Evolutionary conservation across 2,113 vertebrate species (phyloP).

Genomic region (Tachuris rubrigastra): DNA sequence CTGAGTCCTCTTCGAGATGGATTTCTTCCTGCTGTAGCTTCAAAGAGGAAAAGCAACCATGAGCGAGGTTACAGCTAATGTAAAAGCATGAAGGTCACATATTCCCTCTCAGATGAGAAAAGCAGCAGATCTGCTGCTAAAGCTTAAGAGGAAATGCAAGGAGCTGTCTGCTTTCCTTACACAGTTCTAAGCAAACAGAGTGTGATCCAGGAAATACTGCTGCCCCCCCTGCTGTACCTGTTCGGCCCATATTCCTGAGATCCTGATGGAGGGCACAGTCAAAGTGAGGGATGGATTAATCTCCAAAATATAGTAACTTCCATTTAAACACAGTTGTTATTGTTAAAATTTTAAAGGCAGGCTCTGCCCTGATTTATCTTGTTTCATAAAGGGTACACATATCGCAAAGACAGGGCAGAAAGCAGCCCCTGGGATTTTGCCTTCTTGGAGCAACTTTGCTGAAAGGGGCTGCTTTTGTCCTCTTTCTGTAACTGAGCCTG

Average conservation of each 20-base stretch:
- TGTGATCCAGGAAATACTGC: background rate
- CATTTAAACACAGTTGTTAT: background rate
- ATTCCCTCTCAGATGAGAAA: background rate
- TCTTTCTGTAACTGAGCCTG: background rate
- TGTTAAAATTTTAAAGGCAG: background rate
- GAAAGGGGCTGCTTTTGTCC: slow-evolving; percentile 13
- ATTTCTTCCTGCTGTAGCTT: slow-evolving; percentile 44
- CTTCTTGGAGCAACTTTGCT: slow-evolving; percentile 1
- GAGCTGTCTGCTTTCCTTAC: background rate
- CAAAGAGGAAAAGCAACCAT: background rate
- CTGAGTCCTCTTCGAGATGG: background rate
- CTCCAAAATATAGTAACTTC: background rate
- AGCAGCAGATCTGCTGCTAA: background rate
- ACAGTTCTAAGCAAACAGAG: background rate
- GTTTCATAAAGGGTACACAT: background rate
- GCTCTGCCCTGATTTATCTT: background rate
- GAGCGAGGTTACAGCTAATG: slow-evolving; percentile 15
- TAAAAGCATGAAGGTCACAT: slow-evolving; percentile 36
- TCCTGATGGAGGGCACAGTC: background rate
- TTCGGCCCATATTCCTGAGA: background rate
- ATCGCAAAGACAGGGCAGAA: background rate
- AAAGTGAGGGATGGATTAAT: background rate
- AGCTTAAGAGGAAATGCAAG: background rate
- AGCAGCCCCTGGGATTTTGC: background rate
- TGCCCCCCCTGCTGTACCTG: background rate